A percentile compares a stretch with the other conserved stretches of the same genome.
phyloP scores from a whole-genome alignment of 2,113 vertebrate genomes.

The Struthidea cinerea region DNA sequence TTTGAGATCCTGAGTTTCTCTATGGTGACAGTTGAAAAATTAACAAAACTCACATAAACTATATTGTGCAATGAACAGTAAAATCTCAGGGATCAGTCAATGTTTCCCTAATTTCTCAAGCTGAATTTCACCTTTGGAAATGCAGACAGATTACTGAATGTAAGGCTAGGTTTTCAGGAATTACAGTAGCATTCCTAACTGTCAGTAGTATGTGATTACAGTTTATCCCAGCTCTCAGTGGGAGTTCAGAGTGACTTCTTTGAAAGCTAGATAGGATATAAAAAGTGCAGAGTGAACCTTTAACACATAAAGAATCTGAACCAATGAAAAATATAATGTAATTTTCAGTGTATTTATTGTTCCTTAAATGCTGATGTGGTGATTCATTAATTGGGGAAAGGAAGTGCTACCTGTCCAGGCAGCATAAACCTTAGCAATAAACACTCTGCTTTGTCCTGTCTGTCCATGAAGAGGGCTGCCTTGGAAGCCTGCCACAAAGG shows the following conservation, averaged over 20 bases:
- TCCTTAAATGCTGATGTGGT: neutral
- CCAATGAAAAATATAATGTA: neutral
- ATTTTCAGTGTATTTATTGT: neutral
- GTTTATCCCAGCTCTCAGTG: neutral
- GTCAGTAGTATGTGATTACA: neutral
- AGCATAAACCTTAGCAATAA: neutral
- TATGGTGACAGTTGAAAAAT: neutral
- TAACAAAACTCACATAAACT: neutral
- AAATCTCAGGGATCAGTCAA: neutral
- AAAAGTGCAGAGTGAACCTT: neutral
- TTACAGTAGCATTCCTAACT: neutral
- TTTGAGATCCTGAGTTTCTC: neutral
- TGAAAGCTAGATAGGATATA: neutral
- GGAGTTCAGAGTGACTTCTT: neutral
- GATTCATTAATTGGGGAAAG: neutral
- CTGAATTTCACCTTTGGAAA: neutral
- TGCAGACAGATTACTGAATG: neutral
- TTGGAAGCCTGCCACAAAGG: slow-evolving; percentile 83
- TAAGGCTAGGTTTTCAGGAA: neutral
- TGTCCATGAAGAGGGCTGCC: slow-evolving; percentile 70
- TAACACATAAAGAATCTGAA: neutral
- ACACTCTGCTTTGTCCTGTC: neutral
- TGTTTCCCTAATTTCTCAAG: neutral
- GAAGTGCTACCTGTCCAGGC: neutral
- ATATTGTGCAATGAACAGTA: neutral